These are phyloP conservation scores for Labeo catla DNA, from an alignment of 2,113 vertebrate genomes.

Conservation along the genomic window DNA sequence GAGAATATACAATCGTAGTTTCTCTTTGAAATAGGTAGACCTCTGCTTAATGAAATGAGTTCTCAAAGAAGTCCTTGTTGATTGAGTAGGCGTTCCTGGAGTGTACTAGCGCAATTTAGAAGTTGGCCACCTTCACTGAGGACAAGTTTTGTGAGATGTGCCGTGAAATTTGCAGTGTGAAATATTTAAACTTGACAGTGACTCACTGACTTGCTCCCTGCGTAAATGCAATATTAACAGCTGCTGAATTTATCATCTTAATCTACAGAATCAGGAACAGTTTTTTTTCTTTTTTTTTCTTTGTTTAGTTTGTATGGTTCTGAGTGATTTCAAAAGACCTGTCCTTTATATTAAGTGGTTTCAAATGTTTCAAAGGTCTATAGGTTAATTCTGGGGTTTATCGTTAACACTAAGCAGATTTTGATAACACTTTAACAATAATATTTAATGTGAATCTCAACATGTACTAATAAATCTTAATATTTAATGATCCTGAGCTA, in stretches of 20 bases:
- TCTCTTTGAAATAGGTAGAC: neutral
- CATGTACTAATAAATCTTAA: neutral
- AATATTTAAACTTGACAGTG: conserved; percentile 65
- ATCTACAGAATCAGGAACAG: conserved; percentile 1
- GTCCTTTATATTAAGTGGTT: neutral
- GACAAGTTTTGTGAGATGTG: conserved; percentile 60
- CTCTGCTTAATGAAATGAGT: conserved; percentile 9
- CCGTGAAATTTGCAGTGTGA: conserved; percentile 60
- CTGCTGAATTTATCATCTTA: conserved; percentile 28
- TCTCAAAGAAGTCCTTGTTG: neutral
- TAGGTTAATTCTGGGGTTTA: neutral
- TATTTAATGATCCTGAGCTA: neutral
- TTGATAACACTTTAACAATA: neutral
- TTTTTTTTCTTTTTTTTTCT: neutral
- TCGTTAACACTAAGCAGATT: neutral
- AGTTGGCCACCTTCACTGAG: conserved; percentile 41
- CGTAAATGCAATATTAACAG: conserved; percentile 45
- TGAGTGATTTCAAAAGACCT: neutral
- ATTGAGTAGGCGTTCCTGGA: conserved; percentile 44
- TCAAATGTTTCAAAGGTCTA: neutral
- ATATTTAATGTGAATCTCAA: no score
- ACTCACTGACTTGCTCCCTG: conserved; percentile 58
- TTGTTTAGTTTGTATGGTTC: neutral
- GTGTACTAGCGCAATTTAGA: conserved; percentile 41
- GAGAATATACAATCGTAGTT: neutral